phyloP scores from a whole-genome alignment of 2,888 invertebrate species.

The Helicoverpa assulta region DNA sequence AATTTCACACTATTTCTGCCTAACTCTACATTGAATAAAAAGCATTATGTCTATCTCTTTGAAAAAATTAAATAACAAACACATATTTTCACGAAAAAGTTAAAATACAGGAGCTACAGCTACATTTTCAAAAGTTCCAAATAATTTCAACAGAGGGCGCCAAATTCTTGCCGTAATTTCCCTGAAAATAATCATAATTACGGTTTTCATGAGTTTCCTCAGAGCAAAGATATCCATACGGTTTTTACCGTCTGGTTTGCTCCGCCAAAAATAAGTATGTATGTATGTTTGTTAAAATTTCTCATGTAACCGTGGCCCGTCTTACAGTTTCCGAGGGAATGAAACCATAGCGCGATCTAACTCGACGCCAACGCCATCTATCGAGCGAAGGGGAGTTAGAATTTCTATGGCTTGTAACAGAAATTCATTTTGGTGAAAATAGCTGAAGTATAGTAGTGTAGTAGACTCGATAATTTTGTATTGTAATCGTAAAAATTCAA shows the following conservation, averaged over 20 bases:
- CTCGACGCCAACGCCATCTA: slow-evolving; percentile 36
- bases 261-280: slow-evolving; percentile 37
- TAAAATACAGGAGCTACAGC: too few relatives aligned
- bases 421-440: neutral
- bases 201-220: neutral
- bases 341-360: slow-evolving; percentile 34
- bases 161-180: neutral
- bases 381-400: slow-evolving; percentile 7
- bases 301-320: neutral
- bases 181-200: neutral
- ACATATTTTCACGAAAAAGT: too few relatives aligned
- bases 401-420: neutral
- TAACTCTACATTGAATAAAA: too few relatives aligned
- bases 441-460: neutral
- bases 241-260: slow-evolving; percentile 9
- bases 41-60: too few relatives aligned
- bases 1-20: too few relatives aligned
- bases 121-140: neutral
- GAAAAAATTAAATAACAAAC: neutral
- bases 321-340: slow-evolving; percentile 12
- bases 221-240: slow-evolving; percentile 12
- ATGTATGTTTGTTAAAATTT: slow-evolving; percentile 21
- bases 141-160: slow-evolving; percentile 13
- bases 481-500: too few relatives aligned
- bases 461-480: too few relatives aligned